Percentiles rank a stretch among this genome's conserved stretches.
phyloP scores from a whole-genome alignment of 1,140 invertebrate genomes.

The Batillaria attramentaria region DNA sequence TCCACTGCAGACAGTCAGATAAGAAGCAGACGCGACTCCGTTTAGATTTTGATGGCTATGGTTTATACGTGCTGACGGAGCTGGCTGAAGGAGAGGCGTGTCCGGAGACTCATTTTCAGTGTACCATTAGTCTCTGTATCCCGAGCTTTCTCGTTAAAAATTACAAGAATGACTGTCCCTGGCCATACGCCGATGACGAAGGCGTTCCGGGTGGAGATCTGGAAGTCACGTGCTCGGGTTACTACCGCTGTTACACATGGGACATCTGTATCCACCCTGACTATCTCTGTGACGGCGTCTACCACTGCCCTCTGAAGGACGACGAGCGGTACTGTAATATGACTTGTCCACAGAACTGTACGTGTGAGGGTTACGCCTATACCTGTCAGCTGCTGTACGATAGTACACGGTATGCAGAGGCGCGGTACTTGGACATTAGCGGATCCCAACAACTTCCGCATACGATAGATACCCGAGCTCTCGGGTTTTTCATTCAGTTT shows the following conservation, averaged over 20 bases:
- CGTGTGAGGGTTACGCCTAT: conserved; percentile 27
- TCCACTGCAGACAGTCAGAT: too few species aligned
- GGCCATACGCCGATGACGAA: conserved; percentile 7
- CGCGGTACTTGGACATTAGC: conserved; percentile 22
- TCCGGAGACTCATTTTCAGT: neutral
- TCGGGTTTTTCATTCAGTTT: too few species aligned
- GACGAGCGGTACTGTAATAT: conserved; percentile 33
- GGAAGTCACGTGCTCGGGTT: neutral
- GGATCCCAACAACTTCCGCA: too few species aligned
- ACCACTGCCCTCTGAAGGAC: conserved; percentile 36
- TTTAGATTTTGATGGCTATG: neutral
- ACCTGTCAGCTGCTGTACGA: neutral
- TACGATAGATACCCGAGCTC: too few species aligned
- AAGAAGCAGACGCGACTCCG: too few species aligned
- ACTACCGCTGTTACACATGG: conserved; percentile 22
- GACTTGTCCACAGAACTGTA: conserved; percentile 23
- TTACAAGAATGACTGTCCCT: neutral
- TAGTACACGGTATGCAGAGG: neutral
- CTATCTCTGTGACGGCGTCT: conserved; percentile 25
- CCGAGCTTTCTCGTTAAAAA: conserved; percentile 13
- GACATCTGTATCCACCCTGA: conserved; percentile 15
- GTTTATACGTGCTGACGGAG: neutral
- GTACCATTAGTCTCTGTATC: neutral
- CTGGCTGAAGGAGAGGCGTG: neutral
- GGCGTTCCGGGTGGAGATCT: neutral